phyloP scores from a whole-genome alignment of 2,888 invertebrate genomes.

The Ceratothoa steindachneri region DNA sequence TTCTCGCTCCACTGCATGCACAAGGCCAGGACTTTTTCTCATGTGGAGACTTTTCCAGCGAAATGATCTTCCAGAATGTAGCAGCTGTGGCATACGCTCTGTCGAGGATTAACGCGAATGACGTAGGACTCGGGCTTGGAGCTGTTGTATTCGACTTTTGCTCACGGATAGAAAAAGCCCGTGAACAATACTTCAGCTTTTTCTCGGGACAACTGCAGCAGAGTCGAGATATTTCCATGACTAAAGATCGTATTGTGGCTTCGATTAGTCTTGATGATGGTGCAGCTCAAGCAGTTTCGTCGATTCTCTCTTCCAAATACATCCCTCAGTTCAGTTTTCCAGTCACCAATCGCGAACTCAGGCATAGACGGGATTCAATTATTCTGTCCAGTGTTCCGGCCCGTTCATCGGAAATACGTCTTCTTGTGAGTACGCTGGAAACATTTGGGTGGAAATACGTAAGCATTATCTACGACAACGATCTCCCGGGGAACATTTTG shows the following conservation, averaged over 20 bases:
- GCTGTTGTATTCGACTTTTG: conserved; percentile 54
- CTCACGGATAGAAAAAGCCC: conserved; percentile 51
- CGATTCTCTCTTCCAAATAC: conserved; percentile 51
- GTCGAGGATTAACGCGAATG: conserved; percentile 52
- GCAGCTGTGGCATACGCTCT: conserved; percentile 55
- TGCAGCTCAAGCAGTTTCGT: conserved; percentile 51
- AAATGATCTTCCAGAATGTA: conserved; percentile 52
- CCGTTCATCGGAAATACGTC: conserved; percentile 50
- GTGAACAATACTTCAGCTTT: conserved; percentile 53
- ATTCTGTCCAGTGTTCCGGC: conserved; percentile 50
- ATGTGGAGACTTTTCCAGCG: conserved; percentile 53
- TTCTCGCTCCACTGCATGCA: conserved; percentile 50
- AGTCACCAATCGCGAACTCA: conserved; percentile 42
- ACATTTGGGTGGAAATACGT: conserved; percentile 52
- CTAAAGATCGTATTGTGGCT: conserved; percentile 50
- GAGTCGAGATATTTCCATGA: conserved; percentile 21
- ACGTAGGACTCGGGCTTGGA: conserved; percentile 49
- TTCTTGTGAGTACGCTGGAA: conserved; percentile 50
- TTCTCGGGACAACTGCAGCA: conserved; percentile 51
- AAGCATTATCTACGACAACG: conserved; percentile 52
- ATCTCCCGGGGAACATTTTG: conserved; percentile 51
- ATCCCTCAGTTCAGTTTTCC: conserved; percentile 53
- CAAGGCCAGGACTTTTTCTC: conserved; percentile 50
- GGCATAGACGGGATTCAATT: conserved; percentile 24
- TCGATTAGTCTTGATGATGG: conserved; percentile 52